Conservation (phyloP, 2,888 invertebrate species). For the Priocnemis perturbator region DNA sequence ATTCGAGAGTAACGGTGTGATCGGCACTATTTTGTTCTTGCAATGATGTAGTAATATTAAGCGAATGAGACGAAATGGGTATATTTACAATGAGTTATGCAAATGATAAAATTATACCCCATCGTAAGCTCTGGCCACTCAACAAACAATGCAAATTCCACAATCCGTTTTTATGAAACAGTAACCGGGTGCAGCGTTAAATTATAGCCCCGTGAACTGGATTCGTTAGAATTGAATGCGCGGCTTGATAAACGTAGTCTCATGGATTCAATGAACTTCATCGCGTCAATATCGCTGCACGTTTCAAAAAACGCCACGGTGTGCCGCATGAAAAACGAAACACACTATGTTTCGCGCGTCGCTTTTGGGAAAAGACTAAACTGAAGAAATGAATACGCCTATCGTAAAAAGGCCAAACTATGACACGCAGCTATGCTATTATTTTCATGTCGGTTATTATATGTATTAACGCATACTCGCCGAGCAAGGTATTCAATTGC, state of each 20-base stretch:
- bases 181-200: constrained; percentile 39
- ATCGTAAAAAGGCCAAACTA: constrained; percentile 56
- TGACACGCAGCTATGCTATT: constrained; percentile 54
- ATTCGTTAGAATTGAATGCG: constrained; percentile 25
- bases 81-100: too few relatives aligned
- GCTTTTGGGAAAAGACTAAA: constrained; percentile 46
- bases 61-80: too few relatives aligned
- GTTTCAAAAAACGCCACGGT: constrained; percentile 18
- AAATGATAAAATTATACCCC: constrained; percentile 30
- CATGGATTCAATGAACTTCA: background rate
- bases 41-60: too few relatives aligned
- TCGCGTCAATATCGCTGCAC: background rate
- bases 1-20: too few relatives aligned
- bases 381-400: constrained; percentile 50
- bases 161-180: constrained; percentile 30
- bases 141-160: constrained; percentile 18
- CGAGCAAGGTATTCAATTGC: constrained; percentile 34
- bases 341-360: constrained; percentile 48
- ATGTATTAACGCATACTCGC: constrained; percentile 37
- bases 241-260: background rate
- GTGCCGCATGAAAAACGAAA: constrained; percentile 46
- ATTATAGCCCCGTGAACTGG: constrained; percentile 19
- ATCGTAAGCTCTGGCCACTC: constrained; percentile 44
- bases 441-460: constrained; percentile 31
- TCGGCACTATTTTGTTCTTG: too few relatives aligned